Evolutionary conservation across 2,113 vertebrate species (phyloP).

Genomic region (Delphinus delphis): DNA sequence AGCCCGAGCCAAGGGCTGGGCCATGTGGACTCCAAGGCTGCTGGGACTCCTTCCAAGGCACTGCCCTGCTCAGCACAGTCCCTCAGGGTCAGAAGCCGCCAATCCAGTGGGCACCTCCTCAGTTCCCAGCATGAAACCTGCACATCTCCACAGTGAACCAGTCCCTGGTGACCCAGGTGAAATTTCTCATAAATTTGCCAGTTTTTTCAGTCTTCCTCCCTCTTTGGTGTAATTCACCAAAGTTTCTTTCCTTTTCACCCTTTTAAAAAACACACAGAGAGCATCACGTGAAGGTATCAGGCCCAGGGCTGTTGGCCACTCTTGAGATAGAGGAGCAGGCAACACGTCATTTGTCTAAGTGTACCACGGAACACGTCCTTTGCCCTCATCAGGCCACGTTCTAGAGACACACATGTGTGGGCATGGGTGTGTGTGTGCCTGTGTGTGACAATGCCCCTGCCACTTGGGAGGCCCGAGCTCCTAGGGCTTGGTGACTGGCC

Average conservation of each 20-base stretch:
- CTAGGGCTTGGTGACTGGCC: not conserved
- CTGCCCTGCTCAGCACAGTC: not conserved
- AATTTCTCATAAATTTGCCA: conserved; percentile 64
- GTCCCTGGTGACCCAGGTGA: not conserved
- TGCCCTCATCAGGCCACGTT: not conserved
- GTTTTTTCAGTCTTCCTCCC: conserved; percentile 53
- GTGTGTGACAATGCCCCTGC: not conserved
- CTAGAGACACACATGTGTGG: not conserved
- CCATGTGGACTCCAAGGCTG: not conserved
- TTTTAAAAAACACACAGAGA: conserved; percentile 63
- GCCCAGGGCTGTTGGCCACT: not conserved
- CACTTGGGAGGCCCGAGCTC: not conserved
- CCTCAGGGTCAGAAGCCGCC: not conserved
- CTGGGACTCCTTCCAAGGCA: not conserved
- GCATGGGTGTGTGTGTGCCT: not conserved
- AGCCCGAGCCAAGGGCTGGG: not conserved
- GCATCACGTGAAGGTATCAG: conserved; percentile 69
- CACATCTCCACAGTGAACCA: not conserved
- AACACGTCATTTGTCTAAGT: not conserved
- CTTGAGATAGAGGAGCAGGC: not conserved
- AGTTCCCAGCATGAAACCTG: not conserved
- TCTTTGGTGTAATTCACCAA: conserved; percentile 77
- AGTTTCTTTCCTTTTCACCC: conserved; percentile 42
- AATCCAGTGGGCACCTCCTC: not conserved
- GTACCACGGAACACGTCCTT: not conserved